These are phyloP conservation scores for Mactromeris polynyma DNA, from an alignment of 2,888 invertebrate species.

Conservation along the genomic window DNA sequence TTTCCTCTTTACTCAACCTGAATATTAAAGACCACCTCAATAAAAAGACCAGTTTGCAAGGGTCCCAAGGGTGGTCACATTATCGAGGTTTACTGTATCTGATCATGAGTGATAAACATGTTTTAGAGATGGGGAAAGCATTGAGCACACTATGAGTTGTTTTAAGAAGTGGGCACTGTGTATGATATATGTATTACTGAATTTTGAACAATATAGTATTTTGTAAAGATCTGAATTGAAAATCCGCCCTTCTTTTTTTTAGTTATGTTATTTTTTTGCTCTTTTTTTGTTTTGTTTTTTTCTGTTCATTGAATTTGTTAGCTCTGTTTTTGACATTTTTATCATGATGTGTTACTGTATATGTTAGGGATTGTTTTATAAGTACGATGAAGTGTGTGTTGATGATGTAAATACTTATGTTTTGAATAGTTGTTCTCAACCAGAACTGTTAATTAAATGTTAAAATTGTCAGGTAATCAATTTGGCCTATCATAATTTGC, in stretches of 20 bases:
- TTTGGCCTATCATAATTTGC: background rate
- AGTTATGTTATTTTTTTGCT: constrained; percentile 33
- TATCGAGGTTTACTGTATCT: background rate
- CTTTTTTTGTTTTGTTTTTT: constrained; percentile 23
- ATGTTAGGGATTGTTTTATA: background rate
- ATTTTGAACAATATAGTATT: constrained; percentile 15
- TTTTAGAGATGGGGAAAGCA: background rate
- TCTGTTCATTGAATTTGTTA: background rate
- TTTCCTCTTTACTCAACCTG: too few species aligned
- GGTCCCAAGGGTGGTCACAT: too few species aligned
- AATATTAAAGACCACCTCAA: too few species aligned
- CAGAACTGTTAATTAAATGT: background rate
- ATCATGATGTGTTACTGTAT: background rate
- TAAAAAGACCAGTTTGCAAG: too few species aligned
- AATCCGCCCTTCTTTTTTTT: constrained; percentile 40
- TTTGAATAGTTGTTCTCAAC: background rate
- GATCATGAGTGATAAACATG: background rate
- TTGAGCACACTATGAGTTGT: background rate
- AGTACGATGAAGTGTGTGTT: background rate
- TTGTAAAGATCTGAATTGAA: constrained; percentile 29
- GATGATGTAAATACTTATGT: background rate
- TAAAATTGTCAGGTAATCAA: background rate
- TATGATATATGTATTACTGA: background rate
- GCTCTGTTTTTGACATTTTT: background rate
- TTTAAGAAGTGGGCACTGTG: background rate